phyloP scores from a whole-genome alignment of 92 coral and sea anemone genomes.

The Porites divaricata region DNA sequence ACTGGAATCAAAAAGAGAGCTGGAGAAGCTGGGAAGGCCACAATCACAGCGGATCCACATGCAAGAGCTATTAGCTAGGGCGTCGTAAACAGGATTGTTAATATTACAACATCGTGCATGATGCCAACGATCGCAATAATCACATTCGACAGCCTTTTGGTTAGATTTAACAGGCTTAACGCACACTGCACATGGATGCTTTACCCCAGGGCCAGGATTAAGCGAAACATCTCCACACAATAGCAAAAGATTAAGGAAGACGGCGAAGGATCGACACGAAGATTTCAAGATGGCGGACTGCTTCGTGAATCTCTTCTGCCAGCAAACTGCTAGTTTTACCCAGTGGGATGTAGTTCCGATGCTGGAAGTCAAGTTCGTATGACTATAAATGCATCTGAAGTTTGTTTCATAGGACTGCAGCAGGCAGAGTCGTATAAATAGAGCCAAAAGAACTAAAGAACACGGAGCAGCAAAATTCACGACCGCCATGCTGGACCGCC shows the following conservation, averaged over 20 bases:
- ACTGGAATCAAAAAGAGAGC: too few species aligned
- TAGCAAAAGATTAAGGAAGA: not conserved
- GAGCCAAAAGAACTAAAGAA: not conserved
- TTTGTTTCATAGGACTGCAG: too few species aligned
- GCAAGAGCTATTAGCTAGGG: conserved; percentile 2
- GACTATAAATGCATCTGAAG: too few species aligned
- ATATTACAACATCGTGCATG: conserved; percentile 1
- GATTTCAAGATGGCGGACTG: not conserved
- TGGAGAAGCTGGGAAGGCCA: too few species aligned
- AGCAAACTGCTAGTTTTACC: too few species aligned
- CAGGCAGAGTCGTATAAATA: not conserved
- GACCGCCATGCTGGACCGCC: not conserved
- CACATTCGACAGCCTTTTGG: not conserved
- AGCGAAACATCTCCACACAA: not conserved
- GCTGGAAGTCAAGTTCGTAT: not conserved
- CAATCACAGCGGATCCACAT: too few species aligned
- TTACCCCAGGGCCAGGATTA: not conserved
- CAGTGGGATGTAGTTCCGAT: not conserved
- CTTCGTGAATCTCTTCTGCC: not conserved
- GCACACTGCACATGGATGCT: not conserved
- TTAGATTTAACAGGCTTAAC: not conserved
- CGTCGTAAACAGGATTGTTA: not conserved
- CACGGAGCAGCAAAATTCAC: conserved; percentile 11
- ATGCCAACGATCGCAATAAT: not conserved
- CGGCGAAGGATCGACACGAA: not conserved